Evolutionary conservation across 1,140 invertebrate species (phyloP).

Genomic region (Anadara kagoshimensis): DNA sequence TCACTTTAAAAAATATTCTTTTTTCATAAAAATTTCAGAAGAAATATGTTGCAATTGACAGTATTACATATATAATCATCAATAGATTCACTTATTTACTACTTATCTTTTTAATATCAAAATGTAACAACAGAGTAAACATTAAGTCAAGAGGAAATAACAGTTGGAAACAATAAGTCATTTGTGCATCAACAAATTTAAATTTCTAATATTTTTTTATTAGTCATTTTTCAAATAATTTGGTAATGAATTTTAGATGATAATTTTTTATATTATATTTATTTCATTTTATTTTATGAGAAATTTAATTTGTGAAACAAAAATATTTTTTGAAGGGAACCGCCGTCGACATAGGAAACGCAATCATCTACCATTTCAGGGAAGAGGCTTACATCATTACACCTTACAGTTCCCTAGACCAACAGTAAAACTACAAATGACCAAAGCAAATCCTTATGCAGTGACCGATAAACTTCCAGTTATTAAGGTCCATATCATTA

Average conservation of each 20-base stretch:
- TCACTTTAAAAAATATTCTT: no score
- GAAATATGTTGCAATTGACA: no score
- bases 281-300: not conserved
- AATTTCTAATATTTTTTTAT: not conserved
- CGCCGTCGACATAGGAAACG: constrained; percentile 34
- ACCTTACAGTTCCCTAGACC: constrained; percentile 25
- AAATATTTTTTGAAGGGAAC: constrained; percentile 42
- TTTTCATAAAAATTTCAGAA: no score
- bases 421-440: constrained; percentile 41
- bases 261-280: not conserved
- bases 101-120: no score
- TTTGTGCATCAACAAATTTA: no score
- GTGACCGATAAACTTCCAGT: constrained; percentile 39
- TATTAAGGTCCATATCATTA: constrained; percentile 43
- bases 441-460: constrained; percentile 35
- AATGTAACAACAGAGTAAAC: no score
- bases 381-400: constrained; percentile 8
- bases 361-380: constrained; percentile 20
- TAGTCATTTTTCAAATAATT: no score
- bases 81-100: no score
- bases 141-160: no score
- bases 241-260: no score
- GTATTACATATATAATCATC: no score
- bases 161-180: no score
- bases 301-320: not conserved